Base-by-base conservation (phyloP, 2,888 invertebrate species). In the Dasypogon diadema region DNA sequence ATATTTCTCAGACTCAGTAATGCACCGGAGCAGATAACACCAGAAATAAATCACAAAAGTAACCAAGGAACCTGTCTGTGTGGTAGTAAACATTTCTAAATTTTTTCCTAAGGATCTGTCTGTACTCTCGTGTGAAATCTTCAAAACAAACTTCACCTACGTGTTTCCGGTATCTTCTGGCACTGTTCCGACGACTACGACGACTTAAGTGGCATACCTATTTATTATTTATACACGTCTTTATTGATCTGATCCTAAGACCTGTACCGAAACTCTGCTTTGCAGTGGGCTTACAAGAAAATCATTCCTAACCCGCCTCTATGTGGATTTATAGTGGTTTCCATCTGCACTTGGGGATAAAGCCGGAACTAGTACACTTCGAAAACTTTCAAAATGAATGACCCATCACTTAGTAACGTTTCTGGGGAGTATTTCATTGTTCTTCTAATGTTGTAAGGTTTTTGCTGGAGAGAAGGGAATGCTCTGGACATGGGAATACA, bases 341-440 rank as follows among this genome's bases (percentile, higher is more conserved):
- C 26, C 26, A 14, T 60, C 58, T 24, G 12, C 58, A 42, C n/a
- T 18, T 16, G 3, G 8, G 16, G 42, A 42, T 60, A 16, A 56
- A 75, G 55, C 22, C 16, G n/a, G n/a, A n/a, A n/a, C n/a, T n/a
- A 70, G 65, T 58, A 46, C 70, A 70, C 75, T 75, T 75, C 58
- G 56, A 16, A 26, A 75, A 75, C 55, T 75, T 58, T 48, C 58
- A 48, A 68, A 75, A 75, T 75, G 75, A 75, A 75, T 75, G 70
- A 75, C 65, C 75, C 75, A 70, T 75, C 75, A 75, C 75, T 70
- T 75, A 75, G 70, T 75, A 75, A 75, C 42, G 48, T 56, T 56
- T 54, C 48, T 18, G 30, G 37, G 34, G 58, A 68, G 70, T 70
- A 55, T 75, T 70, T 75, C 58, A 58, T 75, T 58, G 75, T 70